Conservation (phyloP, 2,797 vertebrate species). For the Pagetopsis macropterus region DNA sequence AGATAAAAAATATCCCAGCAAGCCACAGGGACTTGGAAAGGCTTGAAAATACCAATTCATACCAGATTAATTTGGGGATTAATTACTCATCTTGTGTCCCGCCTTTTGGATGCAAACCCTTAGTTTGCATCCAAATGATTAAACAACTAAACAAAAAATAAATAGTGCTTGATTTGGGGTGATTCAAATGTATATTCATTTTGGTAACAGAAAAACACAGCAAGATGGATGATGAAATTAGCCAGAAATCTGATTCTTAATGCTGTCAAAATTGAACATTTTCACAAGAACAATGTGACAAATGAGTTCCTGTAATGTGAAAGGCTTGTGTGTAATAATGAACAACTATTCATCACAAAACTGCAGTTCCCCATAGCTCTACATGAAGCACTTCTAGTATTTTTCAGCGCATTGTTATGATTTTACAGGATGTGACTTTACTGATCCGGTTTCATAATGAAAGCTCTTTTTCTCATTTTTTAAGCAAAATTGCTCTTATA, state of each 20-base stretch:
- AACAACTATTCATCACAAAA: neutral
- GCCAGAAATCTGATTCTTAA: neutral
- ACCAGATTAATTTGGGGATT: slow-evolving; percentile 11
- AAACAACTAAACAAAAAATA: no score
- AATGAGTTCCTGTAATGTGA: neutral
- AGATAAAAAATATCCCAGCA: slow-evolving; percentile 7
- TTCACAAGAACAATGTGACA: neutral
- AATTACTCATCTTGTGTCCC: neutral
- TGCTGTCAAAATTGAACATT: neutral
- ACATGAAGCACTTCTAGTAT: neutral
- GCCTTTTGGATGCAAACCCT: neutral
- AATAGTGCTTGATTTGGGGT: no score
- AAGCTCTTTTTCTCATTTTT: neutral
- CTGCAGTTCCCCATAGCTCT: neutral
- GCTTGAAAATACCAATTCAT: slow-evolving; percentile 24
- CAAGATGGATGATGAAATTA: neutral
- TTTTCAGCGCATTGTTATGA: neutral
- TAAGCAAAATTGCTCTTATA: neutral
- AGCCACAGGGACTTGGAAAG: slow-evolving; percentile 16
- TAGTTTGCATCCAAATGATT: no score
- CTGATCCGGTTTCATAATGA: neutral
- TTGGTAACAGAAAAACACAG: neutral
- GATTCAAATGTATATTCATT: no score
- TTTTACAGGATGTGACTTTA: slow-evolving; percentile 1
- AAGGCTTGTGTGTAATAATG: neutral